Evolutionary conservation across 2,797 vertebrate genomes (phyloP).

Genomic region (Oryzias sinensis): DNA sequence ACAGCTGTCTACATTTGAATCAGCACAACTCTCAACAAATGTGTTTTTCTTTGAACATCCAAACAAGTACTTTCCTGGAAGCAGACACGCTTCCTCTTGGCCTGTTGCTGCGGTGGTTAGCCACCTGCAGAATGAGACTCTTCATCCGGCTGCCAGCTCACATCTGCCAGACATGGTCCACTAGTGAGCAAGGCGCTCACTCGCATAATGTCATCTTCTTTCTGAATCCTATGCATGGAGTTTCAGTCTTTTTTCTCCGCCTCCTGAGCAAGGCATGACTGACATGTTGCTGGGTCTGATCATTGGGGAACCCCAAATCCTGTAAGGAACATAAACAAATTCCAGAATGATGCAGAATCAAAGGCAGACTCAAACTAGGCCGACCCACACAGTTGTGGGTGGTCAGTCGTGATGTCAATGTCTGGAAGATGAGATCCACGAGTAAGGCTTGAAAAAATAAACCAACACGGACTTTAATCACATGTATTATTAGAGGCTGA

Average conservation of each 20-base stretch:
- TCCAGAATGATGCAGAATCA: slow-evolving; percentile 43
- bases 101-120: slow-evolving; percentile 32
- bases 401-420: slow-evolving; percentile 61
- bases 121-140: slow-evolving; percentile 55
- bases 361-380: slow-evolving; percentile 54
- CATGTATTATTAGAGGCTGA: not conserved
- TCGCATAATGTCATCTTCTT: slow-evolving; percentile 59
- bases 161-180: slow-evolving; percentile 44
- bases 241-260: slow-evolving; percentile 37
- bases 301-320: slow-evolving; percentile 48
- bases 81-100: slow-evolving; percentile 33
- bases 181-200: slow-evolving; percentile 23
- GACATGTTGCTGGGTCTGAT: slow-evolving; percentile 43
- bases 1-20: slow-evolving; percentile 33
- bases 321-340: slow-evolving; percentile 53
- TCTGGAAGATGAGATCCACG: slow-evolving; percentile 62
- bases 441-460: slow-evolving; percentile 69
- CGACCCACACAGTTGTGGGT: slow-evolving; percentile 74
- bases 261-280: slow-evolving; percentile 46
- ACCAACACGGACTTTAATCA: slow-evolving; percentile 23
- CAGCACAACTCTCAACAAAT: slow-evolving; percentile 34
- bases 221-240: slow-evolving; percentile 68
- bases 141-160: slow-evolving; percentile 39
- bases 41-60: slow-evolving; percentile 25
- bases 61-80: slow-evolving; percentile 41